Base-by-base conservation (phyloP, 2,888 invertebrate genomes). In the Opisthograptis luteolata region DNA sequence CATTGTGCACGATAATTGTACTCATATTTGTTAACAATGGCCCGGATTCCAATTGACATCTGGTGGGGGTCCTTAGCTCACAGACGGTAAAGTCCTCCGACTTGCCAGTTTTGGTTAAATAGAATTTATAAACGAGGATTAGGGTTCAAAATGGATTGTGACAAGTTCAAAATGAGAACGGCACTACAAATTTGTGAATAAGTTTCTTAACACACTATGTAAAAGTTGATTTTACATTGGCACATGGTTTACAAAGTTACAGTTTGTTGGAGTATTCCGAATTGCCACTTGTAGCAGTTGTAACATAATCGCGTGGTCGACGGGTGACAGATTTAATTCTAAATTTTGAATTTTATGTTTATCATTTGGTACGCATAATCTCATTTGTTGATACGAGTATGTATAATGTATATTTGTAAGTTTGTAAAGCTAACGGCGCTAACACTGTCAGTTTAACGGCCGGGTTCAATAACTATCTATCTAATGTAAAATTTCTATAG, bases 21-120 rank as follows among this genome's bases (percentile, higher is more conserved):
- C n/a, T n/a, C 81, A 76, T 84, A 85, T 86, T 87, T 85, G 85
- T 83, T n/a, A 82, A 89, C 89, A 89, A 89, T 84, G 63, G 82
- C 60, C 73, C 75, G 65, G 71, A 73, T 74, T 70, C 68, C 72
- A 71, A 72, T 76, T 80, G 80, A 25, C 8, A 10, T 14, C 37
- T n/a, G n/a, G n/a, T n/a, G 1, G 30, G 34, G 19, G 10, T 17
- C 24, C 30, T 19, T n/a, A n/a, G 10, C 5, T 2, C 19, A 35
- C 17, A 3, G 7, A 22, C n/a, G n/a, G n/a, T n/a, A n/a, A n/a
- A n/a, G n/a, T n/a, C n/a, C n/a, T n/a, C n/a, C n/a, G n/a, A n/a
- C n/a, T n/a, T n/a, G n/a, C n/a, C n/a, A n/a, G n/a, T n/a, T 13
- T 36, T n/a, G 12, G 1, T 40, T 31, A 37, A 51, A 30, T 44